phyloP scores from a whole-genome alignment of 2,113 vertebrate genomes.

The Bubo scandiacus region DNA sequence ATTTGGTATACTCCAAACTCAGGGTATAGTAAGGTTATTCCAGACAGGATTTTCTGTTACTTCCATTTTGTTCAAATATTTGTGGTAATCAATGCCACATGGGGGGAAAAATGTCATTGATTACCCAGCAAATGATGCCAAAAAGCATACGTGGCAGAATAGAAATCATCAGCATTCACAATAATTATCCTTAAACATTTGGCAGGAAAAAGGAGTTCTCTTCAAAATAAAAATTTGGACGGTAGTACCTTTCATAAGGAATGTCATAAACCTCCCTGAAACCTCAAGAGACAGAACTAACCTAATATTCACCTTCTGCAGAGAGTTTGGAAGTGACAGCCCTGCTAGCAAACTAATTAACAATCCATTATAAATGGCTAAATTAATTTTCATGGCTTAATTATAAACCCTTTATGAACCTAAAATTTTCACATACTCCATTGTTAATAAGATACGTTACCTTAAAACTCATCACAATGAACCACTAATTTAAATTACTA shows the following conservation, averaged over 20 bases:
- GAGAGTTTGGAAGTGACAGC: constrained; percentile 4
- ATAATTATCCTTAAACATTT: not conserved
- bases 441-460: not conserved
- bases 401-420: not conserved
- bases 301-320: constrained; percentile 30
- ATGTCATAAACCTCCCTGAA: not conserved
- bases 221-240: not conserved
- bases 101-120: not conserved
- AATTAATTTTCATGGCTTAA: constrained; percentile 37
- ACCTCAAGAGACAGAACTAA: not conserved
- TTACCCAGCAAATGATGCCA: not conserved
- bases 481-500: not conserved
- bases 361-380: not conserved
- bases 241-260: not conserved
- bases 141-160: not conserved
- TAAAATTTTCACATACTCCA: not conserved
- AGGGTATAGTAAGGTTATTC: not conserved
- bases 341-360: constrained; percentile 54
- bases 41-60: not conserved
- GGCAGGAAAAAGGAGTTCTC: not conserved
- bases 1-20: not conserved
- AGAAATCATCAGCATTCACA: not conserved
- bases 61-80: not conserved
- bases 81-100: not conserved
- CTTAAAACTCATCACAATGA: not conserved